phyloP scores from a whole-genome alignment of 2,797 vertebrate genomes.

The Gorsachius magnificus region DNA sequence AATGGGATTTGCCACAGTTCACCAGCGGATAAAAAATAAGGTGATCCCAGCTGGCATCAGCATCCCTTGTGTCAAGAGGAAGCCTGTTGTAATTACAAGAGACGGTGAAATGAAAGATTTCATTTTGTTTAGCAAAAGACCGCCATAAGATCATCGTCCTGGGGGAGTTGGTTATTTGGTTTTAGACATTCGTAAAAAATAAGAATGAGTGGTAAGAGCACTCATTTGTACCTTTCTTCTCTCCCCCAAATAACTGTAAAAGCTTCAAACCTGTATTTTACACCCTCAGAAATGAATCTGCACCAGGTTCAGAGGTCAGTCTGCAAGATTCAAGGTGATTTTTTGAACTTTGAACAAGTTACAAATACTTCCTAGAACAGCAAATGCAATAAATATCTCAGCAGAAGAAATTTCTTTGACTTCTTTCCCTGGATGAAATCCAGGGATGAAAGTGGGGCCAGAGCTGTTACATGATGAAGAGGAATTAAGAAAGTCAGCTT shows the following conservation, averaged over 20 bases:
- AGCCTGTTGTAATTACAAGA: background rate
- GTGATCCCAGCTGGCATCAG: background rate
- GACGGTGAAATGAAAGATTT: background rate
- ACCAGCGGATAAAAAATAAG: background rate
- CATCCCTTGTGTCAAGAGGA: background rate
- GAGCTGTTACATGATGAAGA: background rate
- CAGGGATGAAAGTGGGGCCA: constrained; percentile 49
- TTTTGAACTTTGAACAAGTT: constrained; percentile 64
- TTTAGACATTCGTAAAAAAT: constrained; percentile 2
- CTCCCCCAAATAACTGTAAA: constrained; percentile 24
- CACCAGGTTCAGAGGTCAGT: constrained; percentile 15
- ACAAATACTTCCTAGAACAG: constrained; percentile 63
- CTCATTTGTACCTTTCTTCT: constrained; percentile 16
- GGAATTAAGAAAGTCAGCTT: constrained; percentile 17
- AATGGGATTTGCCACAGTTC: background rate
- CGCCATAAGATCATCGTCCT: background rate
- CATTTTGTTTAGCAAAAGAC: background rate
- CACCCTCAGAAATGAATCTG: background rate
- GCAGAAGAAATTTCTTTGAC: constrained; percentile 65
- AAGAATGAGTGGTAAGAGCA: background rate
- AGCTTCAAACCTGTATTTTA: constrained; percentile 33
- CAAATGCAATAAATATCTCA: constrained; percentile 65
- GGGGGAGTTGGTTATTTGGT: background rate
- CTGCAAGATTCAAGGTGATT: constrained; percentile 54
- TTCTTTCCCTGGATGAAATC: constrained; percentile 47